A percentile compares a stretch with the other conserved stretches of the same genome.
These are phyloP conservation scores for Rhinichthys klamathensis DNA, from an alignment of 2,113 vertebrate species.

Conservation along the genomic window DNA sequence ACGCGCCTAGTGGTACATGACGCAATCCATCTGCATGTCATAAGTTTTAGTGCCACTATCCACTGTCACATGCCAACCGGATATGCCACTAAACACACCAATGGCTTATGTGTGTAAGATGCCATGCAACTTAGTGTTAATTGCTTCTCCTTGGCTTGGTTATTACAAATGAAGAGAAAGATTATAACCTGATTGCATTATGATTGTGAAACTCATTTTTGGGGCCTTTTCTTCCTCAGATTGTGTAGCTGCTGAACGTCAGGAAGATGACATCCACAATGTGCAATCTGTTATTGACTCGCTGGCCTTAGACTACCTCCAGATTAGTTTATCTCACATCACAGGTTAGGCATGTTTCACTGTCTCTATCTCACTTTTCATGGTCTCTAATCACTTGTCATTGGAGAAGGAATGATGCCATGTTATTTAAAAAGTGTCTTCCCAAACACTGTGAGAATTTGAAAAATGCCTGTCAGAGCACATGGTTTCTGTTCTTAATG, in stretches of 20 bases:
- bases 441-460: background rate
- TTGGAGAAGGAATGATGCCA: background rate
- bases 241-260: constrained; percentile 81
- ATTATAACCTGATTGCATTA: background rate
- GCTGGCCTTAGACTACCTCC: constrained; percentile 93
- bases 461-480: background rate
- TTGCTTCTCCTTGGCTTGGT: background rate
- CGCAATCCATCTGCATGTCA: no score
- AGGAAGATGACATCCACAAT: constrained; percentile 92
- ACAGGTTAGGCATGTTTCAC: constrained; percentile 77
- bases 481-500: background rate
- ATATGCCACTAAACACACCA: no score
- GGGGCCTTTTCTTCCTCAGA: constrained; percentile 70
- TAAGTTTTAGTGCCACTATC: no score
- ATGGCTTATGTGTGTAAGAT: no score
- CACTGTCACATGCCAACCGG: no score
- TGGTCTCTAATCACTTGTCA: background rate
- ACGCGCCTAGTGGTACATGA: no score
- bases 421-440: background rate
- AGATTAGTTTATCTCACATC: constrained; percentile 97
- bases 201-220: background rate
- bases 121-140: no score
- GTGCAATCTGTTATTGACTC: constrained; percentile 95
- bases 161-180: background rate
- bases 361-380: background rate